Evolutionary conservation across 2,888 invertebrate species (phyloP).

Genomic region (Leuctra nigra): DNA sequence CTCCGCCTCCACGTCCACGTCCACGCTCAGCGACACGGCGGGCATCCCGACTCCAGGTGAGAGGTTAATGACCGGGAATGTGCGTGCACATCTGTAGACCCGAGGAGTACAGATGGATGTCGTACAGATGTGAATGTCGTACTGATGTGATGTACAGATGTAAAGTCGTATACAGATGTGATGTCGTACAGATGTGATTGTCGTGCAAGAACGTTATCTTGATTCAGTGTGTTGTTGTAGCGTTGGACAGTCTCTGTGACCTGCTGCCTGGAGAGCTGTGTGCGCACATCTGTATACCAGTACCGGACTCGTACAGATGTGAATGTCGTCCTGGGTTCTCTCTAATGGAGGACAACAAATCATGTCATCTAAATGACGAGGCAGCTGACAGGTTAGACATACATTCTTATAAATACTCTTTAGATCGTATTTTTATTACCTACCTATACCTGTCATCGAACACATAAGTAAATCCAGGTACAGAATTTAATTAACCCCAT

Average conservation of each 20-base stretch:
- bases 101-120: no score
- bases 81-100: no score
- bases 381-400: constrained; percentile 38
- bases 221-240: constrained; percentile 32
- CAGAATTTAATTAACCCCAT: no score
- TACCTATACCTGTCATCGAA: no score
- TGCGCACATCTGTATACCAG: constrained; percentile 70
- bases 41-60: constrained; percentile 19
- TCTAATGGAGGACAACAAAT: constrained; percentile 61
- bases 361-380: constrained; percentile 51
- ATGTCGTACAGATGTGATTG: no score
- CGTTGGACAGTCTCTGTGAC: constrained; percentile 49
- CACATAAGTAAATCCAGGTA: no score
- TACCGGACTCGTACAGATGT: constrained; percentile 63
- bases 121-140: no score
- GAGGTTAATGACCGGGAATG: neutral
- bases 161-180: no score
- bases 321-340: constrained; percentile 61
- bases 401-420: no score
- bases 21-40: constrained; percentile 6
- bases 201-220: no score
- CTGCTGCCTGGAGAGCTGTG: constrained; percentile 54
- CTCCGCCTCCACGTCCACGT: constrained; percentile 7
- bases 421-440: no score
- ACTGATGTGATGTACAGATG: no score